Conservation (phyloP, 2,888 invertebrate species). For the Cylindroiulus punctatus region DNA sequence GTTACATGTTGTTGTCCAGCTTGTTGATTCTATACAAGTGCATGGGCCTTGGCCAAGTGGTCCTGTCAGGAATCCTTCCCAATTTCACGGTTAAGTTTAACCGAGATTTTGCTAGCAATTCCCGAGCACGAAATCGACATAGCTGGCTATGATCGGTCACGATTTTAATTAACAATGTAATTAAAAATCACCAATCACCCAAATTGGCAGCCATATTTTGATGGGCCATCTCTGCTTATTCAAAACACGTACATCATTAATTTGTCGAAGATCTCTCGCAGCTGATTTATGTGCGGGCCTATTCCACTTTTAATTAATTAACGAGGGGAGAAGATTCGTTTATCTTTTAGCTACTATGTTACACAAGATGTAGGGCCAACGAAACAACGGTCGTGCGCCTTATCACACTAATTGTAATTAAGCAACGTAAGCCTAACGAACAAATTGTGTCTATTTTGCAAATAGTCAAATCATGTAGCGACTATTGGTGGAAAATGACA, state of each 20-base stretch:
- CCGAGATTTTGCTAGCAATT: slow-evolving; percentile 12
- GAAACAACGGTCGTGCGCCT: neutral
- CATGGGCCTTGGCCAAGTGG: neutral
- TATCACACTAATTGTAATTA: neutral
- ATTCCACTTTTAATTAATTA: neutral
- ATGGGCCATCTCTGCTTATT: slow-evolving; percentile 2
- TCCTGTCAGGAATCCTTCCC: neutral
- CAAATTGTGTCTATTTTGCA: slow-evolving; percentile 6
- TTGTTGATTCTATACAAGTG: neutral
- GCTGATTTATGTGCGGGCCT: neutral
- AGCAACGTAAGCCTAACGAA: slow-evolving; percentile 11
- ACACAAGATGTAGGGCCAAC: neutral
- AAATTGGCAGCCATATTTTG: slow-evolving; percentile 25
- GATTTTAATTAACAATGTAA: slow-evolving; percentile 42
- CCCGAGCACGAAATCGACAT: neutral
- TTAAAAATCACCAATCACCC: slow-evolving; percentile 32
- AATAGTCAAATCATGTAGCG: slow-evolving; percentile 31
- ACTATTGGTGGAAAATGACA: neutral
- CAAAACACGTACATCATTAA: slow-evolving; percentile 34
- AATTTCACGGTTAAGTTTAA: slow-evolving; percentile 42
- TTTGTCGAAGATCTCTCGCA: slow-evolving; percentile 14
- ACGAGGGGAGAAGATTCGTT: neutral
- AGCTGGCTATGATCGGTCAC: neutral
- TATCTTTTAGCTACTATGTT: neutral
- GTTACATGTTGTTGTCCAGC: neutral